Evolutionary conservation across 2,888 invertebrate genomes (phyloP).

Genomic region (Eustalomyia histrio): DNA sequence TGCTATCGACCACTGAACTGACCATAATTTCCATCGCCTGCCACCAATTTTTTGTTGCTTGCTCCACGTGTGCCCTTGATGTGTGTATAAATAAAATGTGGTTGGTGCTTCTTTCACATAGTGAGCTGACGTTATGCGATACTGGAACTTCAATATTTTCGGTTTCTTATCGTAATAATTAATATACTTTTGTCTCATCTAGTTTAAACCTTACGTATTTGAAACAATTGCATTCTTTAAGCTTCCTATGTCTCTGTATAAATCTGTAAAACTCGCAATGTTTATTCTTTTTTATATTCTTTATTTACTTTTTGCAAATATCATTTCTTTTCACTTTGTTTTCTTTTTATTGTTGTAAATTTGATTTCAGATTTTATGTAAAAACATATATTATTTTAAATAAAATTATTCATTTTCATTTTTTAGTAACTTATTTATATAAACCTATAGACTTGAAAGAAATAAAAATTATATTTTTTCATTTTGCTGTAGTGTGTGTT

Average conservation of each 20-base stretch:
- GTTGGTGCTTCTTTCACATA: constrained; percentile 44
- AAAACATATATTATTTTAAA: constrained; percentile 11
- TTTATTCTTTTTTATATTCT: constrained; percentile 34
- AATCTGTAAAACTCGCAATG: constrained; percentile 53
- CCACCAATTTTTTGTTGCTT: neutral
- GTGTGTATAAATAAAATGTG: neutral
- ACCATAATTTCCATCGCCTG: neutral
- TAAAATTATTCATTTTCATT: constrained; percentile 13
- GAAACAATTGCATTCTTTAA: constrained; percentile 9
- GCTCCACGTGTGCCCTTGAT: neutral
- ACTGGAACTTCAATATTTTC: constrained; percentile 72
- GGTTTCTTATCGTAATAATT: constrained; percentile 66
- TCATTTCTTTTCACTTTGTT: constrained; percentile 1
- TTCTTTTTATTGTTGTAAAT: constrained; percentile 25
- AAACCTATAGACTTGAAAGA: constrained; percentile 42
- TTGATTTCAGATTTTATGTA: constrained; percentile 36
- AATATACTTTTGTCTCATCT: constrained; percentile 32
- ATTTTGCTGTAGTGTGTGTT: constrained; percentile 67
- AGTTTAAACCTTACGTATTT: constrained; percentile 16
- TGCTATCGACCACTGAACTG: constrained; percentile 1
- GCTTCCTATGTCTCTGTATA: constrained; percentile 40
- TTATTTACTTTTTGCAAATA: constrained; percentile 17
- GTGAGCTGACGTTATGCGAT: constrained; percentile 76
- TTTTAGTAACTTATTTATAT: constrained; percentile 42
- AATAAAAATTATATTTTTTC: constrained; percentile 56